These are phyloP conservation scores for Melieria crassipennis DNA, from an alignment of 2,888 invertebrate genomes.

Conservation along the genomic window DNA sequence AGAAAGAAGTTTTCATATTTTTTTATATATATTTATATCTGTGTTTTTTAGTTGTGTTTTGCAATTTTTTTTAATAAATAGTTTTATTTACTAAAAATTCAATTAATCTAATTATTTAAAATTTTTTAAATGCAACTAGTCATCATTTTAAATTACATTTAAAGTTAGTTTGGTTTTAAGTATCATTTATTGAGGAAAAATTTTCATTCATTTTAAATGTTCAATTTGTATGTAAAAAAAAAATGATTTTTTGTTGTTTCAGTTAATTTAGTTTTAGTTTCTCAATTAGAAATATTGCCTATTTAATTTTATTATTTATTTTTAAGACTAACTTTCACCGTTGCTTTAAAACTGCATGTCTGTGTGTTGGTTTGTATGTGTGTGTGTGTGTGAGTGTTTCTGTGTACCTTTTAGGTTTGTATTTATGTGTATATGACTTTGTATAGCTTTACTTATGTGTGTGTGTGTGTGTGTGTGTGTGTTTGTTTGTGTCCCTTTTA, in stretches of 20 bases:
- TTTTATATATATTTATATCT: constrained; percentile 13
- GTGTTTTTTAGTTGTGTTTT: constrained; percentile 19
- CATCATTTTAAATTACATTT: constrained; percentile 20
- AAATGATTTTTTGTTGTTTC: neutral
- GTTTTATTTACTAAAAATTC: constrained; percentile 35
- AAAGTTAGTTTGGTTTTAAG: constrained; percentile 9
- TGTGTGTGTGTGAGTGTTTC: constrained; percentile 8
- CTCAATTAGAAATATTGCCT: constrained; percentile 26
- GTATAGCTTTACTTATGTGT: constrained; percentile 4
- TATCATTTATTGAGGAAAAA: constrained; percentile 30
- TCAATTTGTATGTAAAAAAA: constrained; percentile 26
- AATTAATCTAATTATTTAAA: constrained; percentile 48
- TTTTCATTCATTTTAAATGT: constrained; percentile 16
- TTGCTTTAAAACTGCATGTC: constrained; percentile 20
- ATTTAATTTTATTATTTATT: constrained; percentile 19
- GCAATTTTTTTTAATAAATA: constrained; percentile 32
- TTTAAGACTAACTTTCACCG: constrained; percentile 3
- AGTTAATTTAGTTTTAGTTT: constrained; percentile 3
- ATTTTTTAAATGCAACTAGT: constrained; percentile 60
- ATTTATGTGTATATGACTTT: neutral
- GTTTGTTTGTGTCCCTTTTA: neutral
- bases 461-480: neutral
- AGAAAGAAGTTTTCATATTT: constrained; percentile 36
- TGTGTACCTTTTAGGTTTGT: neutral
- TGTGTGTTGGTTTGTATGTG: constrained; percentile 6